Conservation (phyloP, 2,113 vertebrate species). For the Pseudorasbora parva region DNA sequence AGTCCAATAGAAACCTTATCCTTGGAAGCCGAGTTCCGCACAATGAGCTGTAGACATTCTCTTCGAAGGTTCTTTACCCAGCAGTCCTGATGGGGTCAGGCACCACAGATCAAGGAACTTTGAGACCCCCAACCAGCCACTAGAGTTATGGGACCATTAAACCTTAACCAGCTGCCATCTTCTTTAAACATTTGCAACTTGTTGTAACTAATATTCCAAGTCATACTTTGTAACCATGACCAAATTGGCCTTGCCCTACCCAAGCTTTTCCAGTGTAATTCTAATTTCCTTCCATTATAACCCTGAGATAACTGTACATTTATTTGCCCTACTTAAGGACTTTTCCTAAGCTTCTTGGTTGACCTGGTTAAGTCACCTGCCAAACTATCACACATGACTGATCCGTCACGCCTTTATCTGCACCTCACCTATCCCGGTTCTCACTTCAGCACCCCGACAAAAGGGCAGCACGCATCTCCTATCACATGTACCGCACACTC, state of each 20-base stretch:
- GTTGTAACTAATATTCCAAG: neutral
- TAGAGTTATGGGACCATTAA: neutral
- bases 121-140: neutral
- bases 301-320: neutral
- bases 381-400: neutral
- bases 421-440: neutral
- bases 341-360: neutral
- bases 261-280: neutral
- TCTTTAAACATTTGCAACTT: neutral
- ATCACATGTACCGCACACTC: constrained; percentile 6
- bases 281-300: neutral
- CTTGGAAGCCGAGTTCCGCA: neutral
- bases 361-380: neutral
- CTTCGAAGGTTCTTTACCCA: neutral
- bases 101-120: neutral
- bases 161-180: neutral
- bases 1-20: neutral
- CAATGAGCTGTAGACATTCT: neutral
- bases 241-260: neutral
- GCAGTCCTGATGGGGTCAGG: neutral
- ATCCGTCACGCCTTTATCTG: neutral
- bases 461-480: neutral
- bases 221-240: neutral
- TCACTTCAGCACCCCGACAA: neutral
- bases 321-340: neutral